These are phyloP conservation scores for Opisthograptis luteolata DNA, from an alignment of 2,888 invertebrate genomes.

Conservation along the genomic window DNA sequence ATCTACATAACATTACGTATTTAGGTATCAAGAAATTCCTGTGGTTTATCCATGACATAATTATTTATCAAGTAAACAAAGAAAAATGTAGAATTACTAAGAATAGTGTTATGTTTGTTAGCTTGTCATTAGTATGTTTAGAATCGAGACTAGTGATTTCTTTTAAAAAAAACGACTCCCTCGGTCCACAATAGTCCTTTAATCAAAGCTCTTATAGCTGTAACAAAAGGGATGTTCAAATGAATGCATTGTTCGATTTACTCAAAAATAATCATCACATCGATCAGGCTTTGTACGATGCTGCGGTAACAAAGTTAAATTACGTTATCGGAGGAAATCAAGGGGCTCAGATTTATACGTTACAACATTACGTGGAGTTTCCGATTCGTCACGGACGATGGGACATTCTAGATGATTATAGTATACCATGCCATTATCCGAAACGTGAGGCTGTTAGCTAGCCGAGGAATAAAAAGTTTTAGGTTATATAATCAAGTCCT, in stretches of 20 bases:
- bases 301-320: constrained; percentile 36
- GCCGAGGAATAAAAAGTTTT: not conserved
- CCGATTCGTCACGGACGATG: constrained; percentile 60
- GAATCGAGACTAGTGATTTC: no score
- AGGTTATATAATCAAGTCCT: not conserved
- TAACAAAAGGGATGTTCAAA: constrained; percentile 32
- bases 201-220: constrained; percentile 21
- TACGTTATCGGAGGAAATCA: constrained; percentile 33
- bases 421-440: constrained; percentile 30
- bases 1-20: not conserved
- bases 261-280: constrained; percentile 22
- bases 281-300: constrained; percentile 14
- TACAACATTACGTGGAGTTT: constrained; percentile 60
- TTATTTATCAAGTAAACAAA: constrained; percentile 1
- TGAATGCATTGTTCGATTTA: no score
- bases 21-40: constrained; percentile 22
- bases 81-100: not conserved
- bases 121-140: no score
- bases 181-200: no score
- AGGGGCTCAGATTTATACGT: constrained; percentile 54
- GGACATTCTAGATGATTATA: constrained; percentile 43
- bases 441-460: not conserved
- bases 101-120: not conserved
- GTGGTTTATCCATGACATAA: constrained; percentile 11
- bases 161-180: no score